These are phyloP conservation scores for Urosaurus nigricauda DNA, from an alignment of 2,797 vertebrate species.

Conservation along the genomic window DNA sequence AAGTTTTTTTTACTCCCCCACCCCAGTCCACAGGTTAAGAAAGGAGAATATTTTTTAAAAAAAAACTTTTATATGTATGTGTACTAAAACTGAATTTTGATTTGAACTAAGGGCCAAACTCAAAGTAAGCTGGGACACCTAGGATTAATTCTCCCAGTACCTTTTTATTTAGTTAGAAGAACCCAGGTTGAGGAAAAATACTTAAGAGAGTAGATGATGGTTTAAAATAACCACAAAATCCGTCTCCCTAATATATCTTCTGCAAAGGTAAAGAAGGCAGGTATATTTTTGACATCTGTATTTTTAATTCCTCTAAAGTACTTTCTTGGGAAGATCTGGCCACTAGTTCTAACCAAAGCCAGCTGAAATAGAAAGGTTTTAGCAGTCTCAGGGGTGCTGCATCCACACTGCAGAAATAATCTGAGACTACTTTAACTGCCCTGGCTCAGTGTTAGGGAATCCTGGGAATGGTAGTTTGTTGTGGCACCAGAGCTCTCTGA, in stretches of 20 bases:
- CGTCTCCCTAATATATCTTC: background rate
- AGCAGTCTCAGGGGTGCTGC: background rate
- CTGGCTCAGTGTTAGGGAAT: too few relatives aligned
- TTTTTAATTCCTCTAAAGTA: background rate
- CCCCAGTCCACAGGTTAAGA: background rate
- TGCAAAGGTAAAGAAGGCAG: background rate
- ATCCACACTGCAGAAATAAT: too few relatives aligned
- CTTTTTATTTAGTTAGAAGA: background rate
- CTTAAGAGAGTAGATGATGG: background rate
- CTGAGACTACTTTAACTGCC: too few relatives aligned
- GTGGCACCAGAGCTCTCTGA: too few relatives aligned
- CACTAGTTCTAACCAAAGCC: background rate
- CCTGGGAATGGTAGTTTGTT: too few relatives aligned
- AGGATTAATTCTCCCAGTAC: background rate
- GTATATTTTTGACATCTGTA: background rate
- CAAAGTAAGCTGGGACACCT: background rate
- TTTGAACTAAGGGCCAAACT: background rate
- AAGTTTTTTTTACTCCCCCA: too few relatives aligned
- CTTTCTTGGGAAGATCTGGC: background rate
- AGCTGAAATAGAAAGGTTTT: background rate
- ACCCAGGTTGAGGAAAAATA: background rate
- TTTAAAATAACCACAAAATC: background rate
- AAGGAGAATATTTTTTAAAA: background rate
- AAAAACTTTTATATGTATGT: background rate
- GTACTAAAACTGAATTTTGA: background rate